These are phyloP conservation scores for Athene noctua DNA, from an alignment of 2,113 vertebrate genomes.

Conservation along the genomic window DNA sequence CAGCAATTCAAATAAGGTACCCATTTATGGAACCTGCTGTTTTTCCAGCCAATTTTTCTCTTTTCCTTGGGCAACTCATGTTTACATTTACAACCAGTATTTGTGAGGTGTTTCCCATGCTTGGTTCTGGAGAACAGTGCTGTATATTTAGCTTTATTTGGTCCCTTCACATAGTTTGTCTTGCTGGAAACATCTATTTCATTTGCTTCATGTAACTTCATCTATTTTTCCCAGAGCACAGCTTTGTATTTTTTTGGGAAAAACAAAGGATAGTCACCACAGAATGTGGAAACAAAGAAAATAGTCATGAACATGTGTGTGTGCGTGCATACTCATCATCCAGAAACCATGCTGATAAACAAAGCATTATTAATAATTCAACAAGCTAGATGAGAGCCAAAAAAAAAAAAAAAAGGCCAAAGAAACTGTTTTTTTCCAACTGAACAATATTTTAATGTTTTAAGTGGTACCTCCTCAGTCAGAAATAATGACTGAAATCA, in stretches of 20 bases:
- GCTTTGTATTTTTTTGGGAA: background rate
- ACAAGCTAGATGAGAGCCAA: background rate
- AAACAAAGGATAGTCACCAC: background rate
- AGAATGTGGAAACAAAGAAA: constrained; percentile 24
- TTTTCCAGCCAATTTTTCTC: background rate
- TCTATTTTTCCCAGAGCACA: background rate
- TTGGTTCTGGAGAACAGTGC: background rate
- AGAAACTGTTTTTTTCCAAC: background rate
- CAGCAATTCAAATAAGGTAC: background rate
- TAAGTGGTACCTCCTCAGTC: constrained; percentile 4
- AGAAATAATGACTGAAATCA: constrained; percentile 28
- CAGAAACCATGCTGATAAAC: constrained; percentile 22
- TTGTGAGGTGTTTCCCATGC: background rate
- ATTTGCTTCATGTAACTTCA: background rate
- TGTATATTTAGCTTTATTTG: background rate
- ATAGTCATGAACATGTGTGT: background rate
- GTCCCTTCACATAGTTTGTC: background rate
- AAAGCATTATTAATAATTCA: constrained; percentile 53
- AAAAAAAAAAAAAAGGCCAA: background rate
- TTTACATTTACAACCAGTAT: background rate
- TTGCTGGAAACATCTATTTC: background rate
- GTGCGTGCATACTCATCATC: background rate
- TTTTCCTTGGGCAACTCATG: background rate
- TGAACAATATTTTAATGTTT: constrained; percentile 36
- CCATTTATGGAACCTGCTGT: background rate